Evolutionary conservation across 2,797 vertebrate genomes (phyloP).

Genomic region (Hyperoplus lanceolatus): DNA sequence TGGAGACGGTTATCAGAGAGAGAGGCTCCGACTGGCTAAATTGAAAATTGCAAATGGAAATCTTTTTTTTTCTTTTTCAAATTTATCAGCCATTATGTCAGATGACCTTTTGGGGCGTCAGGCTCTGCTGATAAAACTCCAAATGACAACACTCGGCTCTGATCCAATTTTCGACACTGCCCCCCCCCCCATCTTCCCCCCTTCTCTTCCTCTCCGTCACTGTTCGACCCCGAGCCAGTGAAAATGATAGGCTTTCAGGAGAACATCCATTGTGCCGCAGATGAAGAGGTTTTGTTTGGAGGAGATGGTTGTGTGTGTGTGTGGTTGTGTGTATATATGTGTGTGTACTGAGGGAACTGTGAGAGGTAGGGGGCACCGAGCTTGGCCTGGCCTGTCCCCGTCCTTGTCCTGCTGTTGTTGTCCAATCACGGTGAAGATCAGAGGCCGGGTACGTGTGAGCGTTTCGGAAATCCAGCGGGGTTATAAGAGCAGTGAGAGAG

Average conservation of each 20-base stretch:
- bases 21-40: constrained; percentile 87
- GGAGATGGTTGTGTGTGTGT: constrained; percentile 52
- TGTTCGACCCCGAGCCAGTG: constrained; percentile 93
- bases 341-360: constrained; percentile 21
- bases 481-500: constrained; percentile 48
- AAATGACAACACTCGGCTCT: constrained; percentile 95
- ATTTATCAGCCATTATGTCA: constrained; percentile 99
- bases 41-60: constrained; percentile 99
- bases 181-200: constrained; percentile 82
- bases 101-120: constrained; percentile 97
- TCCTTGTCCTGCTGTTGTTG: constrained; percentile 65
- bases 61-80: constrained; percentile 75
- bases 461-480: constrained; percentile 54
- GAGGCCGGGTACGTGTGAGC: constrained; percentile 60
- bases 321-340: constrained; percentile 35
- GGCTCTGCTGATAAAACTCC: constrained; percentile 95
- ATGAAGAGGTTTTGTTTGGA: constrained; percentile 98
- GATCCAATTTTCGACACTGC: constrained; percentile 98
- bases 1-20: constrained; percentile 96
- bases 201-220: constrained; percentile 90
- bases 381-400: constrained; percentile 41
- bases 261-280: constrained; percentile 96
- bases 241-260: constrained; percentile 99
- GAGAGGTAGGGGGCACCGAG: constrained; percentile 47
- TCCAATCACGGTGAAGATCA: constrained; percentile 73